Evolutionary conservation across 2,113 vertebrate species (phyloP).

Genomic region (Plestiodon gilberti): DNA sequence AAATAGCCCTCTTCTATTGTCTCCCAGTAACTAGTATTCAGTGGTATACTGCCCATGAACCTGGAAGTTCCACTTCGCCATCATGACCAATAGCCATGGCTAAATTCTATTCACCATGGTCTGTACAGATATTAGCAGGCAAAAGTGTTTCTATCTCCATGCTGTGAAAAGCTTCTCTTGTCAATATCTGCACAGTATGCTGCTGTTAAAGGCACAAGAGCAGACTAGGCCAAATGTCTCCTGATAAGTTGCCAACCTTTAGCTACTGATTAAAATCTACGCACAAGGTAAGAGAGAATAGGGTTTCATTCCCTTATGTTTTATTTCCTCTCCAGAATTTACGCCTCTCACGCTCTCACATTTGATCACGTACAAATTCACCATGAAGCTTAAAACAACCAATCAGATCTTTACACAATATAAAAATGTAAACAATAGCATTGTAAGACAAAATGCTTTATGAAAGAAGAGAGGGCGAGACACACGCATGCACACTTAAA

Average conservation of each 20-base stretch:
- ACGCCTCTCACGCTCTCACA: slow-evolving; percentile 23
- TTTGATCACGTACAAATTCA: background rate
- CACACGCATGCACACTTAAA: background rate
- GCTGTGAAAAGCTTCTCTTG: background rate
- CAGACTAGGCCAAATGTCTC: background rate
- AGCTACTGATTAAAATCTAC: background rate
- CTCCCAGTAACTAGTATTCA: background rate
- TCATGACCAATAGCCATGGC: no score
- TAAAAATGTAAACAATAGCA: slow-evolving; percentile 57
- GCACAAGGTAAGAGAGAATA: background rate
- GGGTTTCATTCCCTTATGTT: slow-evolving; percentile 36
- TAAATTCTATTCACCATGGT: background rate
- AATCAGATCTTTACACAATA: slow-evolving; percentile 14
- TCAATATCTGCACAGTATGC: background rate
- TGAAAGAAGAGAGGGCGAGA: slow-evolving; percentile 21
- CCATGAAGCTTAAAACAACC: background rate
- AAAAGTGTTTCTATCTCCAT: background rate
- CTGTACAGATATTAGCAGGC: background rate
- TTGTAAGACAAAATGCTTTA: slow-evolving; percentile 44
- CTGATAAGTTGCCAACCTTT: background rate
- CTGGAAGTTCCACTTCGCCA: background rate
- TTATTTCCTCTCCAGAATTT: slow-evolving; percentile 15
- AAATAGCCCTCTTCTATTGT: background rate
- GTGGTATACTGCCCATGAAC: background rate
- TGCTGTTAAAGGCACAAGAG: background rate